Base-by-base conservation (phyloP, 1,140 invertebrate species). In the Maconellicoccus hirsutus region DNA sequence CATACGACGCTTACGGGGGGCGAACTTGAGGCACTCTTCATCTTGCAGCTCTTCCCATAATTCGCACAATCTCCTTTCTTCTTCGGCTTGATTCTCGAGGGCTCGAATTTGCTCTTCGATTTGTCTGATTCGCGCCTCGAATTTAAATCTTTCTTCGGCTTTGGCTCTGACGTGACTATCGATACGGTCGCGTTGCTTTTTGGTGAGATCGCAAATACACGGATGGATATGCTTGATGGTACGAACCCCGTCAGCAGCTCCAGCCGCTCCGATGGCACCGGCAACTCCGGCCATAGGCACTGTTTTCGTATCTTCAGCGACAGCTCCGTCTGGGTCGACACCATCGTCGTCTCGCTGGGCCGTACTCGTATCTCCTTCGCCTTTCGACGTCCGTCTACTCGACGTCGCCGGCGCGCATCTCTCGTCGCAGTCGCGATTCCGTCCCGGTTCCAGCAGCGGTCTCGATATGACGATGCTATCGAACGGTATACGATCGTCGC, bases 161-260 rank as follows among this genome's bases (percentile, higher is more conserved):
- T 7, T 61, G 16, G 59, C 59, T 61, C 59, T 4, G 6, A 61
- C 19, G n/a, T 61, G n/a, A 19, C 7, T 19, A 19, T 61, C 59
- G 59, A 61, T 61, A 19, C 21, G 14, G 4, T 61, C 59, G 59
- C 59, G 59, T 22, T 61, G 59, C n/a, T 61, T 61, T 22, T 61
- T 6, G 14, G 59, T 61, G 4, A 61, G n/a, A 22, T 61, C 59
- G 21, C 61, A 66, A 4, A 66, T 19, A 16, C 61, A 66, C 3
- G 61, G 61, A 66, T 10, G 10, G 22, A 66, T 66, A 22, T 66
- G 61, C 25, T 66, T 66, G n/a, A n/a, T n/a, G n/a, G n/a, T n/a
- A n/a, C n/a, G n/a, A n/a, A n/a, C n/a, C n/a, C n/a, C n/a, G n/a
- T n/a, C n/a, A n/a, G n/a, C n/a, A n/a, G n/a, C n/a, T n/a, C n/a